Conservation (phyloP, 37 sponge, comb jelly and placozoan genomes). For the Bolinopsis microptera region DNA sequence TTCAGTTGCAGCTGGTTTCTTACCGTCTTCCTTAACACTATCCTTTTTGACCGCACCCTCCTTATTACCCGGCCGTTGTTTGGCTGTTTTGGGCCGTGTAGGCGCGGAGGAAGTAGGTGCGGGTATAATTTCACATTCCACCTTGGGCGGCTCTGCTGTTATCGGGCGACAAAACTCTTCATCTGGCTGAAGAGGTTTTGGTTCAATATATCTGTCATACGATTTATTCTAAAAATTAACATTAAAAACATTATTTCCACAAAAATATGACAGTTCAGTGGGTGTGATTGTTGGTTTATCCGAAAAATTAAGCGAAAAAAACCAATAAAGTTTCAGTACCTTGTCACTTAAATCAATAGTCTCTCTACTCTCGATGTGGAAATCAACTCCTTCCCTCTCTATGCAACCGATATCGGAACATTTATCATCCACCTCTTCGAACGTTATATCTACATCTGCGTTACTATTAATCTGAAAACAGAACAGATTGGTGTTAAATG, state of each 20-base stretch:
- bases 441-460: constrained; percentile 38
- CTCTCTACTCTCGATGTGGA: constrained; percentile 51
- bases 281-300: no score
- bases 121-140: background rate
- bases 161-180: constrained; percentile 8
- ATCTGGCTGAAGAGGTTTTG: constrained; percentile 32
- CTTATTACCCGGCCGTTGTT: background rate
- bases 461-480: constrained; percentile 11
- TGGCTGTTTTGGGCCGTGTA: background rate
- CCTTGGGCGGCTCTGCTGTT: background rate
- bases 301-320: no score
- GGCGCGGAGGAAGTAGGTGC: background rate
- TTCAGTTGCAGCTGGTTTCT: background rate
- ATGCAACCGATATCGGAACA: constrained; percentile 58
- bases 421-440: constrained; percentile 49
- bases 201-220: no score
- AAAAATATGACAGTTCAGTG: no score
- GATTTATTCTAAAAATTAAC: no score
- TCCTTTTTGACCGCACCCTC: background rate
- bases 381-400: constrained; percentile 51
- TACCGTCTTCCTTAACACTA: background rate
- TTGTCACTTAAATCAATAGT: constrained; percentile 43
- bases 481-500: no score
- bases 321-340: background rate
- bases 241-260: no score